A percentile compares a stretch with the other conserved stretches of the same genome.
Conservation (phyloP, 2,797 vertebrate genomes). For the Chelonia mydas region DNA sequence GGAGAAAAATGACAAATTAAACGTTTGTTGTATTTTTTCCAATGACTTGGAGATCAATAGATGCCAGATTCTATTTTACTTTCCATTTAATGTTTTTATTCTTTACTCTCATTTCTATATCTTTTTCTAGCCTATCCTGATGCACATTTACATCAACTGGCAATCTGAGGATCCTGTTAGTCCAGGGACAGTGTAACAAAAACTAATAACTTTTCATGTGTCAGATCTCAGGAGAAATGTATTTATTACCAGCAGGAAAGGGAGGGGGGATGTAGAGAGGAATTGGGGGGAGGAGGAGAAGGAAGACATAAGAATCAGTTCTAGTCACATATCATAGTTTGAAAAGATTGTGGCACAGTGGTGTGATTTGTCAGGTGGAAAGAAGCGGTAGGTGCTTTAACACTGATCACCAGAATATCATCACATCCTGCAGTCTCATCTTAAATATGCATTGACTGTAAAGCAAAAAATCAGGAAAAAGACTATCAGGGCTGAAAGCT, state of each 20-base stretch:
- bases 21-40: not conserved
- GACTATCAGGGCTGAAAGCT: not conserved
- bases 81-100: not conserved
- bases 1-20: not conserved
- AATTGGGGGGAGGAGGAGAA: not conserved
- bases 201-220: not conserved
- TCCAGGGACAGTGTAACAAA: not conserved
- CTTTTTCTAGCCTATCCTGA: not conserved
- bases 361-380: not conserved
- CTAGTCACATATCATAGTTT: not conserved
- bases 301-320: not conserved
- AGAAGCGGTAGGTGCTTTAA: not conserved
- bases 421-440: not conserved
- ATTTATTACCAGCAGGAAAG: not conserved
- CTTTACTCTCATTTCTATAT: not conserved
- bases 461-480: not conserved
- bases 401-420: not conserved
- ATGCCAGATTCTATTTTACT: not conserved
- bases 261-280: not conserved
- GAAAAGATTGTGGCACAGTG: not conserved
- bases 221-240: not conserved
- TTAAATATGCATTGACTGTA: not conserved
- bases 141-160: not conserved
- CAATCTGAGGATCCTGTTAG: not conserved
- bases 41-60: conserved; percentile 21